phyloP scores from a whole-genome alignment of 2,797 vertebrate species.

The Heteromormyrus szaboi region DNA sequence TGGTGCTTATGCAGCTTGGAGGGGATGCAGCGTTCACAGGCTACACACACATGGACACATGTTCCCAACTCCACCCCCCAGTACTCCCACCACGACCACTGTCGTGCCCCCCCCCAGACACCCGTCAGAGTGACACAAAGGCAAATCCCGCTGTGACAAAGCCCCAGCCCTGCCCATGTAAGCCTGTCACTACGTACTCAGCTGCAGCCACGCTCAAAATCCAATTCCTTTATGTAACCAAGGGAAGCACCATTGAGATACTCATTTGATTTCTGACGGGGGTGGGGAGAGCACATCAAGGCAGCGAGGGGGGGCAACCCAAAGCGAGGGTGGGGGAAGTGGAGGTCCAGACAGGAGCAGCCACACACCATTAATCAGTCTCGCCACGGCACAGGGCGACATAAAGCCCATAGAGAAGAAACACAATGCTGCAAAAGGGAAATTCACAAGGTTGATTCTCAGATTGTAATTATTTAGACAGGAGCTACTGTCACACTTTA shows the following conservation, averaged over 20 bases:
- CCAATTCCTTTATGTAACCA: constrained; percentile 29
- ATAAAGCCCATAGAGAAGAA: not conserved
- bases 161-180: constrained; percentile 40
- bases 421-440: constrained; percentile 6
- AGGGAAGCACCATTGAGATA: constrained; percentile 46
- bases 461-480: constrained; percentile 22
- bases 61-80: not conserved
- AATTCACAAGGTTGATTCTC: not conserved
- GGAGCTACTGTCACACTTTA: constrained; percentile 13
- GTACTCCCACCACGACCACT: not conserved
- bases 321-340: not conserved
- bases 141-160: constrained; percentile 39
- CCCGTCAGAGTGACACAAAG: constrained; percentile 24
- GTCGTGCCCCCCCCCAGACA: not conserved
- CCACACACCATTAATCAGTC: constrained; percentile 33
- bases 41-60: not conserved
- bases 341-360: constrained; percentile 28
- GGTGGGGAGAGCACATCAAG: not conserved
- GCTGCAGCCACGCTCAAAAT: constrained; percentile 35
- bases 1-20: not conserved
- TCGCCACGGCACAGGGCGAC: not conserved
- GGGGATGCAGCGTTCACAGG: not conserved
- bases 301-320: not conserved
- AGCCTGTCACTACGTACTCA: constrained; percentile 49
- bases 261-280: constrained; percentile 36